Conservation (phyloP, 1,140 invertebrate genomes). For the Episyrphus balteatus region DNA sequence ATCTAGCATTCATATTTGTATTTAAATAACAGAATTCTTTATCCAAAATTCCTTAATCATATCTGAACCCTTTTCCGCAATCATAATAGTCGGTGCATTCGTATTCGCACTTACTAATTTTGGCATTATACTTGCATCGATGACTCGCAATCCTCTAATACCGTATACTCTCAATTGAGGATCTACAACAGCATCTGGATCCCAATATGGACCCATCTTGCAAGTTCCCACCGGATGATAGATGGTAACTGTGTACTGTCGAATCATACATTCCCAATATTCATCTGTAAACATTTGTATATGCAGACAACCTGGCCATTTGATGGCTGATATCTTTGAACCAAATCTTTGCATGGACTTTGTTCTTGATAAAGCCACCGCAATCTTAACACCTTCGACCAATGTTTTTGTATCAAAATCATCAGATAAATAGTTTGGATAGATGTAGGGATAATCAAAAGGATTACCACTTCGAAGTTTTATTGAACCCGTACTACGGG, state of each 20-base stretch:
- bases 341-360: conserved; percentile 57
- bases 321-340: conserved; percentile 51
- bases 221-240: conserved; percentile 85
- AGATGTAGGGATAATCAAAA: conserved; percentile 80
- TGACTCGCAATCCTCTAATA: conserved; percentile 62
- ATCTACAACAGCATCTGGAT: conserved; percentile 78
- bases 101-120: conserved; percentile 73
- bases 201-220: conserved; percentile 84
- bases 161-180: conserved; percentile 70
- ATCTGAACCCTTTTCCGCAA: conserved; percentile 71
- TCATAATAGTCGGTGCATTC: conserved; percentile 75
- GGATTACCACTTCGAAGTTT: conserved; percentile 73
- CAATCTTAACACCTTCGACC: conserved; percentile 74
- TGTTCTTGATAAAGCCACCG: conserved; percentile 59
- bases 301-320: conserved; percentile 59
- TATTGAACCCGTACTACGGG: conserved; percentile 67
- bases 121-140: conserved; percentile 79
- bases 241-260: conserved; percentile 65
- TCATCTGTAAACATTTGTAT: conserved; percentile 54
- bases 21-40: conserved; percentile 34
- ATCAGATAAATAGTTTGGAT: conserved; percentile 81
- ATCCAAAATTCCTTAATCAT: conserved; percentile 73
- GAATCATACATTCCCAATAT: conserved; percentile 76
- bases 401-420: conserved; percentile 67
- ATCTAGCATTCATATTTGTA: too few species aligned